phyloP scores from a whole-genome alignment of 1,140 invertebrate genomes.

The Tribolium castaneum region DNA sequence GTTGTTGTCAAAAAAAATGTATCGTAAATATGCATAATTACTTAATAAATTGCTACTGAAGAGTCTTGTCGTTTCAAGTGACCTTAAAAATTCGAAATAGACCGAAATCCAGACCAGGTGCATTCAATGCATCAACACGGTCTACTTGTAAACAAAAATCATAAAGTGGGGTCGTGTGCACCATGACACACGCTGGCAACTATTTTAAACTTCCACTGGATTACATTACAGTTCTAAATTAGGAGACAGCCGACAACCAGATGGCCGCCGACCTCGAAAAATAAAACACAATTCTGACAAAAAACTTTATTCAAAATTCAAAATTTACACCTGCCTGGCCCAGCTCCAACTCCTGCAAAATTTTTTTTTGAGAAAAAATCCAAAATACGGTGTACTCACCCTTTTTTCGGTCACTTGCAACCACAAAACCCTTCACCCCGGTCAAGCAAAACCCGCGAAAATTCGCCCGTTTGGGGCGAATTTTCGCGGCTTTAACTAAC shows the following conservation, averaged over 20 bases:
- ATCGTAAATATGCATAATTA: conserved; percentile 55
- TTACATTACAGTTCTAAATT: conserved; percentile 64
- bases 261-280: neutral
- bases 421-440: neutral
- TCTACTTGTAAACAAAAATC: conserved; percentile 43
- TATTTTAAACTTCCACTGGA: conserved; percentile 63
- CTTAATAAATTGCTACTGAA: conserved; percentile 59
- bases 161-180: conserved; percentile 59
- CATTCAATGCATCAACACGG: conserved; percentile 9
- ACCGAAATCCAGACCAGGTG: conserved; percentile 1
- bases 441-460: neutral
- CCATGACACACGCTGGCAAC: conserved; percentile 56
- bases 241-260: conserved; percentile 51
- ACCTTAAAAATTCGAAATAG: neutral
- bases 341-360: neutral
- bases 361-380: neutral
- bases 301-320: conserved; percentile 5
- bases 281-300: neutral
- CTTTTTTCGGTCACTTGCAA: neutral
- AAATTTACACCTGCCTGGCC: neutral
- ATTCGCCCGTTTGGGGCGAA: neutral
- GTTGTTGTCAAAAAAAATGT: conserved; percentile 51
- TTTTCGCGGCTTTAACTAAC: neutral
- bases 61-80: conserved; percentile 54
- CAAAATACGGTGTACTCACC: neutral